Base-by-base conservation (phyloP, 2,797 vertebrate species). In the Enteromius unitaeniatus region DNA sequence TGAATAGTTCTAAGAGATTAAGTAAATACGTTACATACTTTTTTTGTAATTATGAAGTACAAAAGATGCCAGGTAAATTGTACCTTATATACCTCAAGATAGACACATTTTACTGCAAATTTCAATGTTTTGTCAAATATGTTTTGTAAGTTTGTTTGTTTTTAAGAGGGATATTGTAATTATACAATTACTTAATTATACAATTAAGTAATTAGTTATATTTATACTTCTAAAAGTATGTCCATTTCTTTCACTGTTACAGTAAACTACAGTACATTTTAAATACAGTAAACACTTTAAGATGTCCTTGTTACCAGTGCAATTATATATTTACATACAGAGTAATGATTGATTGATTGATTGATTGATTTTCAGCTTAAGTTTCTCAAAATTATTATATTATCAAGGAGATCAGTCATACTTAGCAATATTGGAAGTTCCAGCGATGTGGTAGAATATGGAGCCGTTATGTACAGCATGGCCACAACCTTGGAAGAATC, bases 401-500 rank as follows among this genome's bases (percentile, higher is more conserved):
- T 31, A 34, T 74, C 17, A 74, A 53, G 10, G 9, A 74, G 11
- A 74, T 74, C 3, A 65, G 14, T 19, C 94, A 95, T 92, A 99
- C 98, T 94, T 97, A 86, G 93, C 95, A 17, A 99, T 96, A 87
- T 88, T 95, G 86, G 93, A 94, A 6, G 94, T 96, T 47, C 97
- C 97, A 42, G 96, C 97, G 45, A 96, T 95, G 84, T 99, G 97
- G 68, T 97, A 99, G 88, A 99, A 99, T 82, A 99, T 90, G 42
- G 94, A 94, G 21, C 95, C 97, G 7, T 98, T 97, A 86, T 97
- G 95, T 21, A 99, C 93, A 0, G 92, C 84, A 40, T 99, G 97
- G 4, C 98, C 97, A 0, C 98, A 99, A 81, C 98, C 98, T 0
- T 98, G 93, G 88, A 96, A 99, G 82, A 96, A 94, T 89, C 95